Evolutionary conservation across 2,797 vertebrate genomes (phyloP).

Genomic region (Arvicola amphibius): DNA sequence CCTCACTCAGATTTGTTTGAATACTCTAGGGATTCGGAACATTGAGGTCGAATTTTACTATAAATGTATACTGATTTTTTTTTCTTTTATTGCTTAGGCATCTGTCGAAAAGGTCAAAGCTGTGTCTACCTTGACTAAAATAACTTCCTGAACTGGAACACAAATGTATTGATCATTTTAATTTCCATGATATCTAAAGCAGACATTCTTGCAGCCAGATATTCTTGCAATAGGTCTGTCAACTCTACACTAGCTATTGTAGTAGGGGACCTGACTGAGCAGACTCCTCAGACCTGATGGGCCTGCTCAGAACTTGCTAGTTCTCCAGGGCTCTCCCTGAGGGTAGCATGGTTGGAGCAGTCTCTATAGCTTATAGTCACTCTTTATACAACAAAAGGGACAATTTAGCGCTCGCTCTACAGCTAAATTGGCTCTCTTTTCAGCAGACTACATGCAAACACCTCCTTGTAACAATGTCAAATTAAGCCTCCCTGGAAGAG

Average conservation of each 20-base stretch:
- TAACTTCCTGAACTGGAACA: not conserved
- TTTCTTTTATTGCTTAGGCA: slow-evolving; percentile 2
- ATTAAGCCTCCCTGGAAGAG: slow-evolving; percentile 82
- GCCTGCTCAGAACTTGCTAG: not conserved
- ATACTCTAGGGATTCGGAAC: not conserved
- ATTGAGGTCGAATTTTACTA: slow-evolving; percentile 36
- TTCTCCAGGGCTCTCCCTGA: not conserved
- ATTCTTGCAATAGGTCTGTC: not conserved
- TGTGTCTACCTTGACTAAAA: not conserved
- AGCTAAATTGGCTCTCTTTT: slow-evolving; percentile 75
- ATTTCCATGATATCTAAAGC: not conserved
- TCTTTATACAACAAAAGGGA: slow-evolving; percentile 18
- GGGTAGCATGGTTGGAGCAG: not conserved
- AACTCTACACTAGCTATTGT: not conserved
- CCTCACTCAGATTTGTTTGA: not conserved
- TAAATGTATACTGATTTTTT: not conserved
- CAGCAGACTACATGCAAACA: slow-evolving; percentile 71
- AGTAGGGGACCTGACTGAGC: not conserved
- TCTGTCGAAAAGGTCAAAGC: slow-evolving; percentile 1
- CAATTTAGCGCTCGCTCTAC: slow-evolving; percentile 49
- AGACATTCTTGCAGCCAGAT: not conserved
- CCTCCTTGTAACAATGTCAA: slow-evolving; percentile 78
- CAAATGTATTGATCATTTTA: slow-evolving; percentile 5
- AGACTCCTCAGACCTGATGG: not conserved
- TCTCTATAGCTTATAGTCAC: not conserved